phyloP scores from a whole-genome alignment of 2,888 invertebrate species.

The Machimus atricapillus region DNA sequence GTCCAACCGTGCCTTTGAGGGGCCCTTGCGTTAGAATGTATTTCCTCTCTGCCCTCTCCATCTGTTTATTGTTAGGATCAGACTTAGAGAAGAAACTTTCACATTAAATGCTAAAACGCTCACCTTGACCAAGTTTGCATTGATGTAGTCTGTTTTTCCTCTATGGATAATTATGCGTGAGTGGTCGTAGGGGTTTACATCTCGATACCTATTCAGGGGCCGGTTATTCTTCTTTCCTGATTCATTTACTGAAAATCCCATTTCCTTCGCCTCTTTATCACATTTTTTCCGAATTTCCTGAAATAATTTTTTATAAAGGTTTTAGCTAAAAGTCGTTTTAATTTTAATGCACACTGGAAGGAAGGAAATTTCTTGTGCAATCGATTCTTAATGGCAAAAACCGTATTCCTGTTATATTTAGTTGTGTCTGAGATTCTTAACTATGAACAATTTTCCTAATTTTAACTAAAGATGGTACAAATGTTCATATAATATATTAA shows the following conservation, averaged over 20 bases:
- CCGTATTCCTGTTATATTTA: background rate
- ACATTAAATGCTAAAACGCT: slow-evolving; percentile 50
- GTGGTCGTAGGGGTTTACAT: slow-evolving; percentile 96
- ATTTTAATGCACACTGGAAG: background rate
- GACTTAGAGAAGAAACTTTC: background rate
- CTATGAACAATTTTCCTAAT: too few species aligned
- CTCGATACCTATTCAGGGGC: slow-evolving; percentile 87
- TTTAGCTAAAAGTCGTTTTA: background rate
- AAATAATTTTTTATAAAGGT: slow-evolving; percentile 48
- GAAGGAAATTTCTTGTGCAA: too few species aligned
- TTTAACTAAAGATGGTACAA: too few species aligned
- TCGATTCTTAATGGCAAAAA: background rate
- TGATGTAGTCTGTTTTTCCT: slow-evolving; percentile 86
- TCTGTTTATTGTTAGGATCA: slow-evolving; percentile 53
- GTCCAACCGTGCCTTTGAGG: slow-evolving; percentile 82
- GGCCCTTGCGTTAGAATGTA: slow-evolving; percentile 98
- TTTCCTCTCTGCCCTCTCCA: slow-evolving; percentile 82
- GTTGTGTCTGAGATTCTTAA: too few species aligned
- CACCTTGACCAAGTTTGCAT: slow-evolving; percentile 90
- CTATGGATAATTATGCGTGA: slow-evolving; percentile 81
- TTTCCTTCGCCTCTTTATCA: slow-evolving; percentile 68
- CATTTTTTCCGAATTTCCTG: slow-evolving; percentile 80
- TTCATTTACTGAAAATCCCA: slow-evolving; percentile 63
- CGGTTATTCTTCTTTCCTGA: slow-evolving; percentile 62
- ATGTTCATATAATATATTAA: too few species aligned